Conservation (phyloP, 2,888 invertebrate genomes). For the Coecobrya sp. region DNA sequence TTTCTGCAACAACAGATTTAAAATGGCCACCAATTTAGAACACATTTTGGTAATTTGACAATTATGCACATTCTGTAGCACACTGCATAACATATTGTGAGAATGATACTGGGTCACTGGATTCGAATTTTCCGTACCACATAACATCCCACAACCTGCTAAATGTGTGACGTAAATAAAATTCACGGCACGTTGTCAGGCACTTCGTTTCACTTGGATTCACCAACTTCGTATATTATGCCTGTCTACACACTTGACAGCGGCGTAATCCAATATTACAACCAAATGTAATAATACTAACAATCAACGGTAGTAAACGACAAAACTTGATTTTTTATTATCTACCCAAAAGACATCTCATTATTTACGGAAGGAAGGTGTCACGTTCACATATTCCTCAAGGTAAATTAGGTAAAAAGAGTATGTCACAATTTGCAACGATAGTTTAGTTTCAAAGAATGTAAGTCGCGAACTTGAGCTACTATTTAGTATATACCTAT, state of each 20-base stretch:
- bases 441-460: constrained; percentile 26
- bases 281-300: not conserved
- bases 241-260: not conserved
- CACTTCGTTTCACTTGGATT: not conserved
- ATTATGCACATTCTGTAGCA: not conserved
- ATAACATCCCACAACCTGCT: not conserved
- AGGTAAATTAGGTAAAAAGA: constrained; percentile 15
- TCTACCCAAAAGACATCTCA: not conserved
- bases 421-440: constrained; percentile 16
- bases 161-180: not conserved
- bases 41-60: not conserved
- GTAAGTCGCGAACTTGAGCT: constrained; percentile 37
- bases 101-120: not conserved
- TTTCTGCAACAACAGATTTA: too few relatives aligned
- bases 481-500: not conserved
- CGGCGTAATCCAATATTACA: not conserved
- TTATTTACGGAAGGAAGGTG: constrained; percentile 56
- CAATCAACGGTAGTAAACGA: not conserved
- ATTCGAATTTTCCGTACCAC: not conserved
- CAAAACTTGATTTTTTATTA: constrained; percentile 14
- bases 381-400: constrained; percentile 34
- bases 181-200: not conserved
- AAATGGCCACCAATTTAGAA: not conserved
- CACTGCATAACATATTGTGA: not conserved
- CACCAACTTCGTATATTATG: not conserved